Percentiles rank a stretch among this genome's conserved stretches.
These are phyloP conservation scores for Taenioides sp. DNA, from an alignment of 2,797 vertebrate genomes.

Conservation along the genomic window DNA sequence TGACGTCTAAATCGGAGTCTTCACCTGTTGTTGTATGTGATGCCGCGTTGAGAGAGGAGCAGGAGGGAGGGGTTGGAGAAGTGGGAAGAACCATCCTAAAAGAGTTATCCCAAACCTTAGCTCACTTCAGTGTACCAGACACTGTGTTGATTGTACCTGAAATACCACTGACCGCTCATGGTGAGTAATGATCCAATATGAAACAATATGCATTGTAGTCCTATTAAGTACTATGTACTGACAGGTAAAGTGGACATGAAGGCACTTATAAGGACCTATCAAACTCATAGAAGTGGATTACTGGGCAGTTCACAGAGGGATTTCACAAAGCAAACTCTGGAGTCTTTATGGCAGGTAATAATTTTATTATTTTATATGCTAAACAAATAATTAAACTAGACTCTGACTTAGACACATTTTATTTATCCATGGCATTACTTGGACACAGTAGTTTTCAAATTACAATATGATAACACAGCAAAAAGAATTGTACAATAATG, in stretches of 20 bases:
- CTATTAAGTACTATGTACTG: neutral
- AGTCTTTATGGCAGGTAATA: conserved; percentile 88
- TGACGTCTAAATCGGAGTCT: conserved; percentile 55
- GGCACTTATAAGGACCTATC: conserved; percentile 82
- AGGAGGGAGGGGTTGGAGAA: conserved; percentile 14
- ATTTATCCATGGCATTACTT: too few relatives aligned
- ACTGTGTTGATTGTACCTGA: conserved; percentile 79
- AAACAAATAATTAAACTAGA: too few relatives aligned
- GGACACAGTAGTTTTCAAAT: too few relatives aligned
- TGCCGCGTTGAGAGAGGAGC: neutral
- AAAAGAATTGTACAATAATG: too few relatives aligned
- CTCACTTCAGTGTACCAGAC: conserved; percentile 85
- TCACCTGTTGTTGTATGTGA: conserved; percentile 3
- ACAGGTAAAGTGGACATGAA: conserved; percentile 89
- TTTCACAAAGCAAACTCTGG: conserved; percentile 76
- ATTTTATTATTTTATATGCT: neutral
- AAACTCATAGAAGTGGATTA: conserved; percentile 65
- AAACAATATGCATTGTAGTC: neutral
- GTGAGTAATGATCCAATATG: conserved; percentile 67
- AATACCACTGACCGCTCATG: conserved; percentile 87
- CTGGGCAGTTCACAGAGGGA: conserved; percentile 59
- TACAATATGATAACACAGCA: too few relatives aligned
- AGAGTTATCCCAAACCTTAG: conserved; percentile 71
- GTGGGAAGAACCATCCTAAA: conserved; percentile 64
- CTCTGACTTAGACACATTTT: too few relatives aligned